phyloP scores from a whole-genome alignment of 2,797 vertebrate species.

The Hapalemur alaotrensis region DNA sequence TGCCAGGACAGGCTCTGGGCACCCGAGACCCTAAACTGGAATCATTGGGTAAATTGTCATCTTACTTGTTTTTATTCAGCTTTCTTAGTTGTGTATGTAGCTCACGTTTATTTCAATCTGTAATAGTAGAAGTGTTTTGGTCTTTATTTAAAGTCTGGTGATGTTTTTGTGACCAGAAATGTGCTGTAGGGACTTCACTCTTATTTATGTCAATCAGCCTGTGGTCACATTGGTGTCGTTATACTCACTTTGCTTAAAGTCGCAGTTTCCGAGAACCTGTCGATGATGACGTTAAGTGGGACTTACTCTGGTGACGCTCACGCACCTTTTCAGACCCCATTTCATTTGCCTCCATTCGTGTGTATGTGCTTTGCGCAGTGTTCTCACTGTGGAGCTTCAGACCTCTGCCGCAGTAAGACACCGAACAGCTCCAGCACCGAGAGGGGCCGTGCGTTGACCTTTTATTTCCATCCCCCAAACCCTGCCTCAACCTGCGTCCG shows the following conservation, averaged over 20 bases:
- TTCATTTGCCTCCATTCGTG: background rate
- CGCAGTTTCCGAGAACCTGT: background rate
- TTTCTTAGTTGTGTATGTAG: background rate
- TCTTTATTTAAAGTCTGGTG: background rate
- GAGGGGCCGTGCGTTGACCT: background rate
- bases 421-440: fast-evolving
- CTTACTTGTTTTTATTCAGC: background rate
- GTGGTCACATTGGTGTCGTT: background rate
- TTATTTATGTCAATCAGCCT: background rate
- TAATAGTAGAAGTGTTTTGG: background rate
- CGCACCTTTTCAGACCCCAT: background rate
- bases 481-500: fast-evolving
- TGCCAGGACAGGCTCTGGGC: background rate
- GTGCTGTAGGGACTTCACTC: background rate
- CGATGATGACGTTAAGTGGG: too few relatives aligned
- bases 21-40: background rate
- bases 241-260: background rate
- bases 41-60: background rate
- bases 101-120: background rate
- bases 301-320: background rate
- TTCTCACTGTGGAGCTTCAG: fast-evolving
- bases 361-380: fast-evolving
- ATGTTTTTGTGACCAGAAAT: background rate
- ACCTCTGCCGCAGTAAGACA: background rate
- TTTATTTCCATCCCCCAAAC: background rate